Base-by-base conservation (phyloP, 2,113 vertebrate genomes). In the Echinops telfairi region DNA sequence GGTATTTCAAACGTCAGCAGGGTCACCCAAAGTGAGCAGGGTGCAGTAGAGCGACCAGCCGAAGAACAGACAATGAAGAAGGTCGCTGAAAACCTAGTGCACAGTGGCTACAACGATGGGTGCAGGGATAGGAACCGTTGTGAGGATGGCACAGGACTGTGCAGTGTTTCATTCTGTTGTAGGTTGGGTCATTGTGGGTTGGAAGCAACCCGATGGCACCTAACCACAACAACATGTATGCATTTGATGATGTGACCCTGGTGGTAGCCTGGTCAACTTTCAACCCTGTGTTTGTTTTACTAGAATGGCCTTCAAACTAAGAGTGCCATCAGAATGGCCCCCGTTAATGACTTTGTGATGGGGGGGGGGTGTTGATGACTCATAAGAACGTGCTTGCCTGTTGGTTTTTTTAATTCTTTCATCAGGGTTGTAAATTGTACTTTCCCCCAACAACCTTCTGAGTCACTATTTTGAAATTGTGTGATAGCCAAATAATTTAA, bases 391-490 rank as follows among this genome's bases (percentile, higher is more conserved):
- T 38, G 40, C 14, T 2, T 53, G 22, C 43, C n/a, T 31, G 0
- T 64, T 7, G 47, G 47, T 53, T 6, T 53, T 53, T 14, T 53
- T 53, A 2, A 53, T 6, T 1, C 12, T 53, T 6, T 53, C 47
- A 47, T 53, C 83, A 80, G 27, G 5, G 47, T 31, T 66, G 8
- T 17, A 62, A 79, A 31, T 66, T 19, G 2, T 19, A 25, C 43
- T 53, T 91, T 73, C n/a, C 1, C 20, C n/a, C 58, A n/a, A 20
- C 19, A 15, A 27, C 33, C 36, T 53, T 27, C 43, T 88, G 85
- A 85, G 36, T 95, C 84, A 95, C 31, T 76, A 16, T 83, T 47
- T 43, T 77, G 60, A 53, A n/a, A 70, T 20, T 22, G n/a, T 43
- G 19, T 23, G 66, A 9, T 77, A 83, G 77, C 16, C 23, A 71